A percentile compares a stretch with the other conserved stretches of the same genome.
Conservation (phyloP, 1,140 invertebrate species). For the Drosophila guanche region DNA sequence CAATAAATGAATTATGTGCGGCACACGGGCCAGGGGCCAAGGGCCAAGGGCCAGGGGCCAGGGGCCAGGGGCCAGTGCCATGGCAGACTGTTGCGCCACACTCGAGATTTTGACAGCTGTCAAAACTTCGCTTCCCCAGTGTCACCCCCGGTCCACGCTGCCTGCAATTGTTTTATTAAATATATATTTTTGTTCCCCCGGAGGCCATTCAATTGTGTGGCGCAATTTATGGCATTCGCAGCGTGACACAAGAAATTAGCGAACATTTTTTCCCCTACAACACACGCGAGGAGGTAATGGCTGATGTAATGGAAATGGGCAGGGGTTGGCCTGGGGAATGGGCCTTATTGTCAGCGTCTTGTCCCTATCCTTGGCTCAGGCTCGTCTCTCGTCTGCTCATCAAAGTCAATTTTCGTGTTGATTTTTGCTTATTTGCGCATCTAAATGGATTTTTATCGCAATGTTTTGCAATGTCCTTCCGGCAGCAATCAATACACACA, state of each 20-base stretch:
- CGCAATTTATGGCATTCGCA: constrained; percentile 5
- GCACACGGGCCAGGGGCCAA: too few relatives aligned
- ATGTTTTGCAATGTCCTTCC: constrained; percentile 77
- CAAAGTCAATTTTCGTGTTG: constrained; percentile 79
- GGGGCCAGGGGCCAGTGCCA: not conserved
- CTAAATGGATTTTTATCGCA: constrained; percentile 80
- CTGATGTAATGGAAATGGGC: not conserved
- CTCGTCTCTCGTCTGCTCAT: constrained; percentile 53
- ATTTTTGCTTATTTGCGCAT: constrained; percentile 81
- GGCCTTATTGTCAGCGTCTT: not conserved
- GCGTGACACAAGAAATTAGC: constrained; percentile 29
- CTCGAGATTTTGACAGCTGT: constrained; percentile 72
- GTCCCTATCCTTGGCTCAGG: not conserved
- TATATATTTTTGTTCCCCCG: constrained; percentile 7
- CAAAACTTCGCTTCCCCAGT: constrained; percentile 43
- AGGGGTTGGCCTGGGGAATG: constrained; percentile 15
- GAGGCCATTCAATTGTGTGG: constrained; percentile 1
- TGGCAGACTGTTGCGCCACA: constrained; percentile 29
- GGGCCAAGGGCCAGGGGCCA: too few relatives aligned
- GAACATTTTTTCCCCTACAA: constrained; percentile 13
- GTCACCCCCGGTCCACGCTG: not conserved
- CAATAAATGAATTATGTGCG: constrained; percentile 66
- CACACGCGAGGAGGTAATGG: not conserved
- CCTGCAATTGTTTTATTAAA: constrained; percentile 46
- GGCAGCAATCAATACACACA: constrained; percentile 64